Evolutionary conservation across 2,888 invertebrate species (phyloP).

Genomic region (Ctena decussata): DNA sequence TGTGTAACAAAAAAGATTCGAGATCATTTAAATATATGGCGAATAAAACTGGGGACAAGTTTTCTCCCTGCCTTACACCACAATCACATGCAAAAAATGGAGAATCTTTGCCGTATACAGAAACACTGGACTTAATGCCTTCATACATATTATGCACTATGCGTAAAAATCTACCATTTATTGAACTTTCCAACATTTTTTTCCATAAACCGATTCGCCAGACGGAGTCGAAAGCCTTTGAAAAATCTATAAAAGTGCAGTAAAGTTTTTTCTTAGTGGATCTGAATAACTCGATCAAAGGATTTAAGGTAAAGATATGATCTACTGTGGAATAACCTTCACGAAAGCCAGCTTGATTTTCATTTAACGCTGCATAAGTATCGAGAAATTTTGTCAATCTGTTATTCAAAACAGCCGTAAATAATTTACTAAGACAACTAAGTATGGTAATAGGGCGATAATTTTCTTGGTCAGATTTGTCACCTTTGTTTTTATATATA

Average conservation of each 20-base stretch:
- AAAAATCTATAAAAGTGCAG: no score
- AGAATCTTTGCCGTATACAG: slow-evolving; percentile 5
- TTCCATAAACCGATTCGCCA: slow-evolving; percentile 37
- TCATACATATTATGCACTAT: slow-evolving; percentile 39
- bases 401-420: slow-evolving; percentile 25
- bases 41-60: slow-evolving; percentile 27
- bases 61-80: slow-evolving; percentile 41
- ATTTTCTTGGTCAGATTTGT: slow-evolving; percentile 11
- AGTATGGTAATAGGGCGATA: slow-evolving; percentile 26
- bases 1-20: background rate
- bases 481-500: slow-evolving; percentile 27
- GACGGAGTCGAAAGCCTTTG: slow-evolving; percentile 31
- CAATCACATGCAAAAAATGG: slow-evolving; percentile 7
- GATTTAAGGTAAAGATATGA: slow-evolving; percentile 35
- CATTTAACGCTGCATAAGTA: background rate
- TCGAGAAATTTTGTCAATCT: no score
- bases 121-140: slow-evolving; percentile 33
- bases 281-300: background rate
- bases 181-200: slow-evolving; percentile 9
- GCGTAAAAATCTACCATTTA: slow-evolving; percentile 38
- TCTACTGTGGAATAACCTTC: slow-evolving; percentile 28
- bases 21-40: slow-evolving; percentile 34
- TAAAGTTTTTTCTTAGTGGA: slow-evolving; percentile 8
- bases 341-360: slow-evolving; percentile 33
- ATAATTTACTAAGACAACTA: slow-evolving; percentile 29